Evolutionary conservation across 2,888 invertebrate genomes (phyloP), one percentile per base, ranked within the genome.

Genomic region (Synanthedon tipuliformis): DNA sequence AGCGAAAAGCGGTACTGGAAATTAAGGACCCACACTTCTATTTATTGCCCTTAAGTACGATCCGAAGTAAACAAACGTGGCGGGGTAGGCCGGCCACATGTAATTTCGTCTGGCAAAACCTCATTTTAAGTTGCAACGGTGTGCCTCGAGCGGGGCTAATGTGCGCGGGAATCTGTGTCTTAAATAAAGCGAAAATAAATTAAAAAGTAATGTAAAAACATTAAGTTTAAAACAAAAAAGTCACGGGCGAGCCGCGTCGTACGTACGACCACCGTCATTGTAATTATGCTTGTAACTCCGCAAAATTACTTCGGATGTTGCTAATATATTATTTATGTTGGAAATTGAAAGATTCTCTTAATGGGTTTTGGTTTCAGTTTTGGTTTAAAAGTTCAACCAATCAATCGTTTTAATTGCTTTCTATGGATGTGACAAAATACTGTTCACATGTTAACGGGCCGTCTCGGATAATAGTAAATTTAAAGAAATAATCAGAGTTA

Each of bases 41-140:
- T 81, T 85, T 86, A 85, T 85, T 80, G 77, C 84, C 77, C 80
- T 73, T 87, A 87, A 87, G 81, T 87, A 81, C 85, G 82, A 86
- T 75, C 79, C 82, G 85, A 83, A 79, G 80, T 83, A 83, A 84
- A 83, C 83, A 82, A 80, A 81, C 75, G 79, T 61, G 71, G 76
- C 73, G 78, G 78, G 76, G 76, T 34, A 75, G 71, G 69, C 75
- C 69, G 73, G 69, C 69, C 72, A 72, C 73, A 67, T 83, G 78
- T 83, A 86, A 86, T 87, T 87, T 86, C 76, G 84, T 74, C 66
- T 81, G 76, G 71, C 77, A 74, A 75, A 78, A 78, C 78, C 79
- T 84, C 81, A 85, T 85, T 86, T 49, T 84, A 80, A 73, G 73
- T 68, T 67, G 74, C 75, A 72, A 71, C 72, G 73, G 66, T 66